Base-by-base conservation (phyloP, 1,140 invertebrate species). In the Copidosoma floridanum region DNA sequence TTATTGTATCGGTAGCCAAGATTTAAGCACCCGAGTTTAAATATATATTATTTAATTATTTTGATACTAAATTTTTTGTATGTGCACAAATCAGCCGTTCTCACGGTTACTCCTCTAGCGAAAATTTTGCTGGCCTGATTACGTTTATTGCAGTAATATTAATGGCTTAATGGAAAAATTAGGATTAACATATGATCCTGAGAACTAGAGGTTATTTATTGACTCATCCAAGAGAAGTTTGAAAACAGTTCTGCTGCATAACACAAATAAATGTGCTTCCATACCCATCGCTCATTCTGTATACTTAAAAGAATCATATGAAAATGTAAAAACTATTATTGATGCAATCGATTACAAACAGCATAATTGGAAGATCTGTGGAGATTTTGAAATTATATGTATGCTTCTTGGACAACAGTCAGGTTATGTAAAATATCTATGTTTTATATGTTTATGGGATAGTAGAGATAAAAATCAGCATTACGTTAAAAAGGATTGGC, bases 381-480 rank as follows among this genome's bases (percentile, higher is more conserved):
- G n/a, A n/a, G n/a, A n/a, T n/a, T n/a, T n/a, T n/a, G n/a, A n/a
- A n/a, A n/a, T n/a, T n/a, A n/a, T n/a, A n/a, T n/a, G n/a, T n/a
- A n/a, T n/a, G n/a, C n/a, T n/a, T n/a, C n/a, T n/a, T n/a, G n/a
- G n/a, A n/a, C n/a, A n/a, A n/a, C n/a, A n/a, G n/a, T n/a, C n/a
- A n/a, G n/a, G n/a, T n/a, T n/a, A n/a, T n/a, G n/a, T n/a, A n/a
- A n/a, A n/a, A n/a, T n/a, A n/a, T n/a, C n/a, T n/a, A n/a, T n/a
- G 76, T 64, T 75, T 70, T 57, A 53, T 82, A 16, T 81, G 77
- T 57, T 61, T 76, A 44, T 82, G 79, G 75, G 24, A 81, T 58
- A 82, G 75, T 54, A 70, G 78, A 55, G 69, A 57, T 27, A 65
- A 63, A 55, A 8, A 56, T 16, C 26, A 64, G 23, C 76, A 80